Evolutionary conservation across 2,797 vertebrate genomes (phyloP), one percentile per base, ranked within the genome.

Genomic region (Trachurus trachurus): DNA sequence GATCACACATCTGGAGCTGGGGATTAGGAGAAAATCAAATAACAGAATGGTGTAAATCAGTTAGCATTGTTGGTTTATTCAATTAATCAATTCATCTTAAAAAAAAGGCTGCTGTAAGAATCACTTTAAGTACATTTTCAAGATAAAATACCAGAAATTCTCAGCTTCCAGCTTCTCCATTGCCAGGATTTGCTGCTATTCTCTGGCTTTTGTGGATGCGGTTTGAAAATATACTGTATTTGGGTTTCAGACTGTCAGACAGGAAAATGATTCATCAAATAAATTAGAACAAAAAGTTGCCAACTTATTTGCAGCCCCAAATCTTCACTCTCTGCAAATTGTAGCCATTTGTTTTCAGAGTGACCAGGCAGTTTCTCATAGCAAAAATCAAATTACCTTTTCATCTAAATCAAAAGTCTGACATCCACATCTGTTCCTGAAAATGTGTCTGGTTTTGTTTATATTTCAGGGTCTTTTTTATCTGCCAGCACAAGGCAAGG

Each of bases 1-100:
- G 0, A 69, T 49, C 49, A 69, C 26, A 67, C 57, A 82, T 69
- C 80, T 83, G 73, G 56, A 77, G 9, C 40, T 22, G 37, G 0
- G 42, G 34, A 31, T 3, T 19, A 37, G 16, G 54, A 34, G 29
- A 57, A 19, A 57, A 71, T 2, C 45, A 45, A 79, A 59, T 37
- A 22, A 62, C 12, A 66, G 21, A 37, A 52, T 31, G 1, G 49
- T 57, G n/a, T 21, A 0, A 62, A 21, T 6, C 3, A 8, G 26
- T 15, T 26, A 13, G 26, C 6, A 66, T 54, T 26, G 50, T 26
- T 21, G 10, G 2, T 50, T 42, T 29, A 19, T 0, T 31, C 15
- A 12, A 29, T 58, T 31, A 16, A 54, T 42, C 29, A 16, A 37
- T 22, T 73, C 9, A 10, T 63, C 9, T 47, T 47, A 26, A 6